Percentiles rank a stretch among this genome's conserved stretches.
Conservation (phyloP, 2,113 vertebrate genomes). For the Conger conger region DNA sequence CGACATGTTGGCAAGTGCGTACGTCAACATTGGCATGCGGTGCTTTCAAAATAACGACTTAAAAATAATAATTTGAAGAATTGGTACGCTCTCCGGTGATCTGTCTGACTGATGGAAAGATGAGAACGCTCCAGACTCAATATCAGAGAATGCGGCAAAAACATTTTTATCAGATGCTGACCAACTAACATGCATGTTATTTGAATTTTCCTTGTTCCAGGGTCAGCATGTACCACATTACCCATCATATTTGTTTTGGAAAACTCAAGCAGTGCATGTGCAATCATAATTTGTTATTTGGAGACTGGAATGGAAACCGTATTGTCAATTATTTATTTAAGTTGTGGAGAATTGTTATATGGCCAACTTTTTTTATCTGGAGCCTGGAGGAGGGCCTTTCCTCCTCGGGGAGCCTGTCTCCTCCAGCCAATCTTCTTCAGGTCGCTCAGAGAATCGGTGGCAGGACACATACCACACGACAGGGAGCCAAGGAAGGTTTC, state of each 20-base stretch:
- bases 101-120: not conserved
- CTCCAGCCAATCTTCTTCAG: too few relatives aligned
- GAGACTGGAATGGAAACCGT: too few relatives aligned
- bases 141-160: not conserved
- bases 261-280: not conserved
- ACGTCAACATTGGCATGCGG: not conserved
- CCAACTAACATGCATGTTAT: not conserved
- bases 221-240: not conserved
- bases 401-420: too few relatives aligned
- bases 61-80: not conserved
- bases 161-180: too few relatives aligned
- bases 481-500: not conserved
- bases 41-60: not conserved
- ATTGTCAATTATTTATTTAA: too few relatives aligned
- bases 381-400: too few relatives aligned
- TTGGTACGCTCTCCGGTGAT: not conserved
- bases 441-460: not conserved
- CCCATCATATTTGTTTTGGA: not conserved
- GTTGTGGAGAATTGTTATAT: too few relatives aligned
- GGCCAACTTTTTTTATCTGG: too few relatives aligned
- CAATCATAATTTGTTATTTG: too few relatives aligned
- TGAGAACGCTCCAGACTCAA: not conserved
- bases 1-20: too few relatives aligned
- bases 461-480: not conserved
- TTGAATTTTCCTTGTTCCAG: not conserved